Base-by-base conservation (phyloP, 2,113 vertebrate genomes). In the Morone chrysops region DNA sequence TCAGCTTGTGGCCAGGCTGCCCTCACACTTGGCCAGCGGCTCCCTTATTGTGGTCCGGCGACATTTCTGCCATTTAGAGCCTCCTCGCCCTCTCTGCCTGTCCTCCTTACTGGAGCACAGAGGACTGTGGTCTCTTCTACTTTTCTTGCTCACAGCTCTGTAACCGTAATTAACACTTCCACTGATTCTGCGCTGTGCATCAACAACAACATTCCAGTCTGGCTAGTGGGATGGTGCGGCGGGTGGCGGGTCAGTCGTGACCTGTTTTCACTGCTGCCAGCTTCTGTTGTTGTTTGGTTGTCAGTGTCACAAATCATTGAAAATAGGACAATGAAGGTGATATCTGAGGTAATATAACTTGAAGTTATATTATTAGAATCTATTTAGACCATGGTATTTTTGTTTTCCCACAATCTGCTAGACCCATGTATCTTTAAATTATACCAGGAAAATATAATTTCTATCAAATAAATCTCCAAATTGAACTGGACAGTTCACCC, bases 201-300 rank as follows among this genome's bases (percentile, higher is more conserved):
- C 90, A 93, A 94, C 93, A 95, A 94, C 91, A 93, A 90, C 89
- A 94, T 96, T 94, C 94, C 93, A 93, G 92, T 92, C 93, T 94
- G 91, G 86, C 87, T 69, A 71, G 87, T 86, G 78, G 82, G 83
- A 78, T 70, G 62, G 77, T 69, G 85, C 57, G 73, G 83, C 48
- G 60, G 59, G 67, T 67, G 75, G 81, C 43, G 65, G 87, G 70
- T 89, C 72, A 85, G 83, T 77, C 82, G 70, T 90, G 83, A 90
- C 82, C 83, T 75, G 85, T 71, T 91, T 86, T 74, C 79, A 68
- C 81, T 70, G 51, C 78, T 87, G 84, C 89, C 90, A 92, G 81
- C 70, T 78, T 77, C 63, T 80, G 73, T 76, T 88, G 78, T 91
- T 90, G 69, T 90, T 84, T 61, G 47, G 53, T 70, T 80, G 63